Base-by-base conservation (phyloP, 2,113 vertebrate genomes). In the Aldabrachelys gigantea region DNA sequence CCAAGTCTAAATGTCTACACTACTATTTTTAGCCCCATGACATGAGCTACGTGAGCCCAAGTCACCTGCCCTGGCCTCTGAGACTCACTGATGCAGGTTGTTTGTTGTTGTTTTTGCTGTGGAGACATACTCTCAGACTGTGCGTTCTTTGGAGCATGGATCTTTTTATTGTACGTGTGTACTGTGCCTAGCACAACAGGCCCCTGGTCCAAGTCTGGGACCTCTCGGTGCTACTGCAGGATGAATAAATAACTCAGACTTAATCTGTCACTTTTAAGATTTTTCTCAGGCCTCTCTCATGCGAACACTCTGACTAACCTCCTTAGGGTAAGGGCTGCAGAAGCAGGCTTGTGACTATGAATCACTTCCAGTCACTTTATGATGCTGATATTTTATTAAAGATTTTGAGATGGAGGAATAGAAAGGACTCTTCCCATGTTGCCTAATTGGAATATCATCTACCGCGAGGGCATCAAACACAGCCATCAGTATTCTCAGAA, bases 201-300 rank as follows among this genome's bases (percentile, higher is more conserved):
- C 72, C n/a, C n/a, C 17, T 72, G 8, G 17, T 9, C 96, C 69
- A 38, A 50, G 27, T 10, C 82, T 80, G 76, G 93, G 80, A 62
- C 95, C 92, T 97, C 95, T 96, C 96, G 94, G 96, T 97, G 97
- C 96, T 97, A 96, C 96, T 93, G 95, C 76, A 95, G 88, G 1
- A 3, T 95, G 96, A 97, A 91, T 69, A 96, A n/a, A 62, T 44
- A 11, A 5, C 72, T 52, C 78, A 54, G 35, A 38, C 54, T n/a
- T 41, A n/a, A 41, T 31, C 54, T 76, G 75, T 22, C 0, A 6
- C 80, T 93, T 87, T 80, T 52, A 54, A 50, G 44, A 4, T 0
- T 79, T 2, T 91, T 65, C 53, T 85, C 31, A 49, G n/a, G 72
- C 8, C 10, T 47, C 62, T 81, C 53, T 83, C 65, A 10, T 52